Evolutionary conservation across 2,113 vertebrate genomes (phyloP).

Genomic region (Paramormyrops kingsleyae): DNA sequence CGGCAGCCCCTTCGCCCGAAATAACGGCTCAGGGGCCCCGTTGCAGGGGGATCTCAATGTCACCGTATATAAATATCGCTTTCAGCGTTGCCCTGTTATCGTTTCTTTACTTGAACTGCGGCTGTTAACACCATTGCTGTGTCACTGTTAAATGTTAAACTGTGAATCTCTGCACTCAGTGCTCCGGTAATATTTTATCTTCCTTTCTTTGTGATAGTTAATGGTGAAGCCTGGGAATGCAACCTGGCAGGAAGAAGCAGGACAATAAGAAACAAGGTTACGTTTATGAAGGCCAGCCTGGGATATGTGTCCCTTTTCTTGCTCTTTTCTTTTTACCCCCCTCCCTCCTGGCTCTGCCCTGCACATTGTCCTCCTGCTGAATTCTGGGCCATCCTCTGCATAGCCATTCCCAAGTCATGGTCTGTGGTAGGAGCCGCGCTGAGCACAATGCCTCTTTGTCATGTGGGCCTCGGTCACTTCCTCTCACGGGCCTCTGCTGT

Average conservation of each 20-base stretch:
- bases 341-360: slow-evolving; percentile 5
- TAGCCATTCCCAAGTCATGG: slow-evolving; percentile 21
- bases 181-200: slow-evolving; percentile 5
- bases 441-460: slow-evolving; percentile 30
- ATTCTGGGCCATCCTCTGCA: slow-evolving; percentile 17
- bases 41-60: not conserved
- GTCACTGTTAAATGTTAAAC: not conserved
- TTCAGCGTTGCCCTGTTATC: not conserved
- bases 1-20: not conserved
- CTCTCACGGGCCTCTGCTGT: not conserved
- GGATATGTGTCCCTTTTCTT: not conserved
- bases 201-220: slow-evolving; percentile 22
- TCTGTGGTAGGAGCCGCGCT: not conserved
- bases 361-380: slow-evolving; percentile 14
- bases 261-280: slow-evolving; percentile 24
- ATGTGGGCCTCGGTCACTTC: slow-evolving; percentile 15
- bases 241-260: slow-evolving; percentile 14
- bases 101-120: not conserved
- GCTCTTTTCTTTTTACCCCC: not conserved
- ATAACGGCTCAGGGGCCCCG: not conserved
- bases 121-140: not conserved
- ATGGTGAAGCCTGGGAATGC: slow-evolving; percentile 15
- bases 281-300: slow-evolving; percentile 18
- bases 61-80: not conserved
- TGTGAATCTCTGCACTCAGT: not conserved